Evolutionary conservation across 2,113 vertebrate genomes (phyloP), one percentile per base, ranked within the genome.

Genomic region (Rhinogobius similis): DNA sequence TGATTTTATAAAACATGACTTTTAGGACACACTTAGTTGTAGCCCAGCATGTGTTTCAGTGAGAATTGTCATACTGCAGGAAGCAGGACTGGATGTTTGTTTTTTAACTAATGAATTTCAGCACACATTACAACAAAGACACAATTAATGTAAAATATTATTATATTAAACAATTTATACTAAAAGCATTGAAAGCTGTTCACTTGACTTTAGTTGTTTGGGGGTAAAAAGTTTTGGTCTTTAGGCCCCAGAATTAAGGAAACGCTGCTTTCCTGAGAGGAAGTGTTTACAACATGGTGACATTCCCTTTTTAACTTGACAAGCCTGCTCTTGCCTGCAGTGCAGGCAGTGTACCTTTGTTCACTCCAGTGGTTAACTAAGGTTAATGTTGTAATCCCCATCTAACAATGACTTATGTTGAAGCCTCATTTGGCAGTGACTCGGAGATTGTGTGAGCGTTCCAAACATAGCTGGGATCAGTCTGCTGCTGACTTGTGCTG

Each of bases 271-370:
- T 94, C 91, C 92, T 93, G 91, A 86, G 78, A 91, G 91, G 92
- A 93, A 93, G 93, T 92, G 91, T 93, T 94, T 93, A 92, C 89
- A 87, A 79, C 90, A 88, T 86, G 82, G 86, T 91, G 91, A 93
- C 91, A 93, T 93, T 93, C 90, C 85, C 90, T 90, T 93, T 92
- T 90, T 90, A 90, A 89, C 88, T 83, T 89, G 86, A 86, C 90
- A 88, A 81, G 90, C 89, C 82, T 71, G 65, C n/a, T 55, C 90
- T 82, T 46, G 84, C 83, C 75, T 68, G 78, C 56, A 82, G 79
- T 82, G 82, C 65, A 63, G 82, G 76, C 79, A 50, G 79, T 75
- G 66, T 77, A 76, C 55, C 80, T 78, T 66, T 59, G 59, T 53
- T 62, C 43, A 58, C 70, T 83, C 18, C 78, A 84, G 78, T 72